Evolutionary conservation across 23 tunicate species (phyloP).

Genomic region (Aplidium turbinatum): DNA sequence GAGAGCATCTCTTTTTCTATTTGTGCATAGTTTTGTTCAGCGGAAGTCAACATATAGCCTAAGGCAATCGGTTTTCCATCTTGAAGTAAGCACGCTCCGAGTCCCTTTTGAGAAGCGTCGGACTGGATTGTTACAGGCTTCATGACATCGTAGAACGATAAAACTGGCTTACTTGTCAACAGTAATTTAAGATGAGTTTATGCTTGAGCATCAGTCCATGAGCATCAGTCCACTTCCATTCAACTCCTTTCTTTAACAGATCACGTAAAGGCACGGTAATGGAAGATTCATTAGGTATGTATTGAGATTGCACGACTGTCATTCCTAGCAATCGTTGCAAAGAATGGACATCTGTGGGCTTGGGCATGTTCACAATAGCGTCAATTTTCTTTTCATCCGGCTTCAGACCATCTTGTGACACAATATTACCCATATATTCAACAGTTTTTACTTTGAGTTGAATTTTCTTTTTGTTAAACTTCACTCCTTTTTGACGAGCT

Average conservation of each 20-base stretch:
- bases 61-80: no score
- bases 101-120: no score
- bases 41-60: no score
- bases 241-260: not conserved
- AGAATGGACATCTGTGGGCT: not conserved
- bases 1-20: no score
- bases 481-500: not conserved
- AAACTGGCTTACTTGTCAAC: no score
- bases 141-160: no score
- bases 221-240: not conserved
- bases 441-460: not conserved
- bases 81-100: no score
- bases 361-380: no score
- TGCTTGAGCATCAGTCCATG: no score
- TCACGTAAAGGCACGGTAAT: not conserved
- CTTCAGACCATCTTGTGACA: not conserved
- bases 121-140: no score
- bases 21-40: no score
- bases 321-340: not conserved
- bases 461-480: not conserved
- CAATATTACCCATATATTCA: not conserved
- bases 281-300: not conserved
- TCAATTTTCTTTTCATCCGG: not conserved
- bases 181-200: no score
- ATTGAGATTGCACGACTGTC: not conserved